phyloP scores from a whole-genome alignment of 2,888 invertebrate genomes.

The Nomada fucata region DNA sequence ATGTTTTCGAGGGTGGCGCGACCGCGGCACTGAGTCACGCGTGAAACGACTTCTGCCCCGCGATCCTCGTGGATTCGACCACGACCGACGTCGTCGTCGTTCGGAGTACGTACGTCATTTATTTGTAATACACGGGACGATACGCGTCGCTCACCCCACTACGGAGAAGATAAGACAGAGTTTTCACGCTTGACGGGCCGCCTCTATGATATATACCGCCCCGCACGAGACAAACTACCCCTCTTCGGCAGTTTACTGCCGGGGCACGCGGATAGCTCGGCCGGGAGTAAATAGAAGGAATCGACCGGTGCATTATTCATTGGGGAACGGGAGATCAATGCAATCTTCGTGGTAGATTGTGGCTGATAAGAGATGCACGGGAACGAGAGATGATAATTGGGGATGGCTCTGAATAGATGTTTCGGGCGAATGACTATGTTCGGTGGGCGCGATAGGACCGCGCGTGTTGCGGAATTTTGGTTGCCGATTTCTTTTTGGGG shows the following conservation, averaged over 20 bases:
- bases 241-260: conserved; percentile 4
- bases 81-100: conserved; percentile 25
- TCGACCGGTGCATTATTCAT: conserved; percentile 71
- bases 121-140: conserved; percentile 65
- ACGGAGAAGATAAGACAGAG: conserved; percentile 56
- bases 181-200: conserved; percentile 61
- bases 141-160: conserved; percentile 31
- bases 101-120: conserved; percentile 60
- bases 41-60: conserved; percentile 53
- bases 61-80: conserved; percentile 48
- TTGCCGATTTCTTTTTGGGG: background rate
- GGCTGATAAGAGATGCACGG: conserved; percentile 27
- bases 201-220: conserved; percentile 53
- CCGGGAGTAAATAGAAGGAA: conserved; percentile 28
- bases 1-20: conserved; percentile 62
- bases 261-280: background rate
- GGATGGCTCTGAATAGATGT: background rate
- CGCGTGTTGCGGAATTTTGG: too few relatives aligned
- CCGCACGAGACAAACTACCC: conserved; percentile 1
- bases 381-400: conserved; percentile 45
- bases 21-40: conserved; percentile 66
- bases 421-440: background rate
- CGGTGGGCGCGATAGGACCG: background rate
- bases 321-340: conserved; percentile 38
- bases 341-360: conserved; percentile 53